Base-by-base conservation (phyloP, 2,888 invertebrate species). In the Coleophora flavipennella region DNA sequence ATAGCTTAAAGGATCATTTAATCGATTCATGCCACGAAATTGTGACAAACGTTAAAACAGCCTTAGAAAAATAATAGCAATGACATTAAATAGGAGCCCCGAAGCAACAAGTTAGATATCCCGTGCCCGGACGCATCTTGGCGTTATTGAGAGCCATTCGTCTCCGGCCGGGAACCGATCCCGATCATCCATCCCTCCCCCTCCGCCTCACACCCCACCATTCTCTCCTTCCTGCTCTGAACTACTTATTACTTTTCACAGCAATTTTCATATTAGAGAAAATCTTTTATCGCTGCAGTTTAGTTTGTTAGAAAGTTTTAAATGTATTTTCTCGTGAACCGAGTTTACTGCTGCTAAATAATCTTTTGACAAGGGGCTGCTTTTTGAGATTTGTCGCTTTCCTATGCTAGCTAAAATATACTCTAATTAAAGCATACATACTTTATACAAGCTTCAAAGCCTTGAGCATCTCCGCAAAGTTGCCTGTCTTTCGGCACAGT, bases 51-150 rank as follows among this genome's bases (percentile, higher is more conserved):
- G 3, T 4, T 20, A 20, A 20, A 20, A 3, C 20, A 20, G 20
- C 20, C 20, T 3, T 20, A 20, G n/a, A 20, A 20, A 20, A 20
- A 20, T 20, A 20, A 20, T 20, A 20, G 20, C 6, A 20, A 11
- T 27, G 26, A 31, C 20, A 20, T 12, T 28, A 34, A 59, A 61
- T 59, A 52, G 53, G 55, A 51, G 51, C 46, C 38, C 46, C 47
- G 66, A 63, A 71, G 80, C 80, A 81, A 80, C 80, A 81, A 78
- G 80, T 78, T 59, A 66, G 63, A 62, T 54, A 62, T 68, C 67
- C 66, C 68, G 67, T 59, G 55, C 59, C 63, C 64, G 68, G 66
- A 64, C 67, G 67, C 62, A 62, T 65, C 70, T 62, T 66, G 55
- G 49, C 56, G 58, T 62, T 70, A 76, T 74, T 66, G 74, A 66